Evolutionary conservation across 2,797 vertebrate species (phyloP).

Genomic region (Sebastes umbrosus): DNA sequence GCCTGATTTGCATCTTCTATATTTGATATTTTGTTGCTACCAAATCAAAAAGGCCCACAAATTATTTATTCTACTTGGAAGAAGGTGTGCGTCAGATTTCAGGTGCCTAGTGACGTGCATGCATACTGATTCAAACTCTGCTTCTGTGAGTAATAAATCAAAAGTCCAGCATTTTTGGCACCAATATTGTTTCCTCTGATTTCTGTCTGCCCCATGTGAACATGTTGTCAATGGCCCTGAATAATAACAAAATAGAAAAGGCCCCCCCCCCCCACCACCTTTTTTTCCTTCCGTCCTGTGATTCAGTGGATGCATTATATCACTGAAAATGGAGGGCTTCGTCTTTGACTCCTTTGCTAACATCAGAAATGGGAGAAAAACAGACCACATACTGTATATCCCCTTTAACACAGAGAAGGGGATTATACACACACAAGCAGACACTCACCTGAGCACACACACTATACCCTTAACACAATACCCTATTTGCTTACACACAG

Average conservation of each 20-base stretch:
- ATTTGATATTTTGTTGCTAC: slow-evolving; percentile 19
- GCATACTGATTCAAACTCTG: slow-evolving; percentile 41
- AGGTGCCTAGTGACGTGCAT: slow-evolving; percentile 29
- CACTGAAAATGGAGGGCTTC: slow-evolving; percentile 57
- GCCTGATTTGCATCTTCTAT: background rate
- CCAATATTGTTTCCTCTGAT: slow-evolving; percentile 35
- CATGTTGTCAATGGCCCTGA: slow-evolving; percentile 29
- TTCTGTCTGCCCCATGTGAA: slow-evolving; percentile 21
- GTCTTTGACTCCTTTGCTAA: slow-evolving; percentile 48
- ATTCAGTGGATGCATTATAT: slow-evolving; percentile 41
- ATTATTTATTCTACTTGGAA: slow-evolving; percentile 55
- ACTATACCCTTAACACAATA: background rate
- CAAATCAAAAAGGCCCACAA: slow-evolving; percentile 9
- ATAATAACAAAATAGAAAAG: slow-evolving; percentile 27
- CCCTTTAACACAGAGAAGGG: slow-evolving; percentile 1
- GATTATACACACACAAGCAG: slow-evolving; percentile 29
- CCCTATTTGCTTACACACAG: background rate
- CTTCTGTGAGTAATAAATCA: slow-evolving; percentile 56
- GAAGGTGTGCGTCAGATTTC: slow-evolving; percentile 49
- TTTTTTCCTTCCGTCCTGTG: slow-evolving; percentile 16
- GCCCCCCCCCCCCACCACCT: background rate
- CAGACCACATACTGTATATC: background rate
- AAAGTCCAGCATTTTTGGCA: slow-evolving; percentile 37
- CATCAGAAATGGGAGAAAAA: slow-evolving; percentile 31
- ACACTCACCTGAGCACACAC: slow-evolving; percentile 26